These are phyloP conservation scores for Artemia sp. DNA, from an alignment of 2,888 invertebrate species.

Conservation along the genomic window DNA sequence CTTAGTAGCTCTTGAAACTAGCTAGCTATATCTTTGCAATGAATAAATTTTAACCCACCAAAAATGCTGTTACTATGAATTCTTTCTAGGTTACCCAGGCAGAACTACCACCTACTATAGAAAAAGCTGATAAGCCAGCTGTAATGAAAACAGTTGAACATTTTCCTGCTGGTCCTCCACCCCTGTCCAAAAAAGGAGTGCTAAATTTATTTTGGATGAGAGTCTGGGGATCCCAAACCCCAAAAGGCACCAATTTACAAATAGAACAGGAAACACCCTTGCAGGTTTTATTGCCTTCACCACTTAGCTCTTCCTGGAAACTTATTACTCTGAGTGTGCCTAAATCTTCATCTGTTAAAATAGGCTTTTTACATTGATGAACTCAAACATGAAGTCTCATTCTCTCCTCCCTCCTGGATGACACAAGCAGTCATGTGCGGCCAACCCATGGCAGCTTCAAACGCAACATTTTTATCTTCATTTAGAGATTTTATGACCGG, in stretches of 20 bases:
- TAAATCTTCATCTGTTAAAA: conserved; percentile 37
- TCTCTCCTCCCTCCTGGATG: too few relatives aligned
- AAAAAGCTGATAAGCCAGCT: conserved; percentile 18
- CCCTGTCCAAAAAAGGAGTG: not conserved
- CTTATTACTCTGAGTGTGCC: conserved; percentile 45
- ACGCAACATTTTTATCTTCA: too few relatives aligned
- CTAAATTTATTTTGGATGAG: not conserved
- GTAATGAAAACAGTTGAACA: conserved; percentile 8
- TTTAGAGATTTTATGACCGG: too few relatives aligned
- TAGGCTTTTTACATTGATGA: conserved; percentile 44
- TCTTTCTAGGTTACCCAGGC: not conserved
- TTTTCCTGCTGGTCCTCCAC: not conserved
- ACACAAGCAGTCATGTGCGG: too few relatives aligned
- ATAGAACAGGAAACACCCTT: not conserved
- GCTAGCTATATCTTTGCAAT: too few relatives aligned
- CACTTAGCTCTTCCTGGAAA: conserved; percentile 30
- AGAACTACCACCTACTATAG: conserved; percentile 17
- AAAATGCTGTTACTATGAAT: not conserved
- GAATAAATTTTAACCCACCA: too few relatives aligned
- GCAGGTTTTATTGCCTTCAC: not conserved
- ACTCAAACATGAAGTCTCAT: conserved; percentile 33
- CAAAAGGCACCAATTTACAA: not conserved
- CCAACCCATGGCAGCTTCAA: too few relatives aligned
- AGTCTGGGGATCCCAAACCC: not conserved
- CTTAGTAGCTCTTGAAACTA: too few relatives aligned